Base-by-base conservation (phyloP, 2,797 vertebrate species). In the Thalassophryne amazonica region DNA sequence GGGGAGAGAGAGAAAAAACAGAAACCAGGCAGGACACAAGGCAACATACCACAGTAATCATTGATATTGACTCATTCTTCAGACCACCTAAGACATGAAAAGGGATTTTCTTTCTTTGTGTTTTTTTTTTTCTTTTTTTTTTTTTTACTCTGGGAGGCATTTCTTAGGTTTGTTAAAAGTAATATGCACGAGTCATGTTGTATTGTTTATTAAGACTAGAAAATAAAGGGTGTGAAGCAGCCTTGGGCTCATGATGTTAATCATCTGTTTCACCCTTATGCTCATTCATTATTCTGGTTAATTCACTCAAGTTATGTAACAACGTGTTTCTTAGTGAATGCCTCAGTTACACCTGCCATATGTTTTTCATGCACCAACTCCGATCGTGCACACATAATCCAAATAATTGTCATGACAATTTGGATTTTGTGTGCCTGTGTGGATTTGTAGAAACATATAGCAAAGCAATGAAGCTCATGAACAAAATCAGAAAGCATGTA, bases 281-380 rank as follows among this genome's bases (percentile, higher is more conserved):
- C 21, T 14, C 46, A 5, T 54, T 68, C 35, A 56, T 65, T 69
- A 39, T 63, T 68, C 46, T 20, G 37, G 68, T 40, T 45, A n/a
- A 34, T 41, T 61, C 15, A 20, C 13, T 62, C 13, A 22, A 16
- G 8, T 60, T 27, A 49, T 18, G 21, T 14, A 39, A 60, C 24
- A 0, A 11, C 3, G 32, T 4, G 14, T 38, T 45, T 12, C 31
- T 6, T 6, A 16, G 31, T 20, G 14, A 10, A n/a, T 45, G 8
- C 37, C 18, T 32, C 20, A n/a, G 16, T 49, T 29, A 30, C 19
- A 45, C 29, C 57, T 37, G 27, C 8, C 39, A 22, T 7, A 25
- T 9, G 1, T 48, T 28, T 21, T 25, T 38, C 19, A 32, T 33
- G 7, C 25, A 40, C 5, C 13, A 3, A 22, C 27, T 41, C 7